phyloP scores from a whole-genome alignment of 2,797 vertebrate genomes.

The Heteromormyrus szaboi region DNA sequence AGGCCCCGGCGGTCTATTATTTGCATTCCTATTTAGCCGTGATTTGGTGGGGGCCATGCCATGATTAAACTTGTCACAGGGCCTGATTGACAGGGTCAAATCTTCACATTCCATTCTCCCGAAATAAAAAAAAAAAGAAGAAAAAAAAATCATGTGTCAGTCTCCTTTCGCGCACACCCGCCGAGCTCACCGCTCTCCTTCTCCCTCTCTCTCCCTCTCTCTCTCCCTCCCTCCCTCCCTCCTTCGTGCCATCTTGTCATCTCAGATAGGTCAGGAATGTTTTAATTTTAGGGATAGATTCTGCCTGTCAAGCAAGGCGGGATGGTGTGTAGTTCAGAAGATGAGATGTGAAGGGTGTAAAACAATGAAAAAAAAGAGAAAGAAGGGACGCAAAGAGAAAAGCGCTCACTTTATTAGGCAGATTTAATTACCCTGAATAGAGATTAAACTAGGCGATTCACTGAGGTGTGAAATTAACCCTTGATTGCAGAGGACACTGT shows the following conservation, averaged over 20 bases:
- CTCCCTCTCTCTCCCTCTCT: conserved; percentile 12
- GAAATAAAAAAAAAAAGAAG: conserved; percentile 71
- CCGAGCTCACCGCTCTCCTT: conserved; percentile 52
- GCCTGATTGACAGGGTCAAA: conserved; percentile 99
- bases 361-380: conserved; percentile 74
- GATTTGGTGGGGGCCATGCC: conserved; percentile 92
- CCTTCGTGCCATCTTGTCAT: conserved; percentile 77
- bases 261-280: conserved; percentile 91
- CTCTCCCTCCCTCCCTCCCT: conserved; percentile 9
- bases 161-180: conserved; percentile 70
- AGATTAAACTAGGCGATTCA: conserved; percentile 96
- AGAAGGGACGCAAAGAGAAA: conserved; percentile 89
- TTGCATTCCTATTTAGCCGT: conserved; percentile 99
- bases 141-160: conserved; percentile 78
- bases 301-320: conserved; percentile 84
- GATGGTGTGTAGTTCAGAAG: conserved; percentile 82
- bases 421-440: conserved; percentile 99
- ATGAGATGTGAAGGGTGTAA: conserved; percentile 95
- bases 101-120: conserved; percentile 92
- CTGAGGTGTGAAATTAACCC: conserved; percentile 99
- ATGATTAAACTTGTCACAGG: conserved; percentile 99
- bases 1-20: conserved; percentile 93
- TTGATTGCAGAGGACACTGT: conserved; percentile 83
- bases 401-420: conserved; percentile 96
- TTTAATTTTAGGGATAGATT: conserved; percentile 99